Evolutionary conservation across 2,888 invertebrate genomes (phyloP), one percentile per base, ranked within the genome.

Genomic region (Cinara cedri): DNA sequence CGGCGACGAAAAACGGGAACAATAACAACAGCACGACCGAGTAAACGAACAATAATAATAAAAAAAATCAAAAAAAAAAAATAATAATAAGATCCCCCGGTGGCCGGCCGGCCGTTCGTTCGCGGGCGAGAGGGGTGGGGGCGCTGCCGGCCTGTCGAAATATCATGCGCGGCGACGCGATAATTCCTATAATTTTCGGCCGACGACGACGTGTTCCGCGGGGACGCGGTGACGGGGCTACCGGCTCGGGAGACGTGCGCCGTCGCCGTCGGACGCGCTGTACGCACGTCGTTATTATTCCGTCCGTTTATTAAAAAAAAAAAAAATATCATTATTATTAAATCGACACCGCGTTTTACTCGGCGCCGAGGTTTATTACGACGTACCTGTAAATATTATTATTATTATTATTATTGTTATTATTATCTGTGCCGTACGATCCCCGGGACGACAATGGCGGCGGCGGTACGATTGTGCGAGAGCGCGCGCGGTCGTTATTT

Each of bases 401-500:
- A n/a, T n/a, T n/a, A n/a, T n/a, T n/a, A n/a, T n/a, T n/a, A n/a
- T n/a, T n/a, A n/a, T n/a, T n/a, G n/a, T 60, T 60, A 60, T 34
- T 55, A 71, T 54, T 72, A 46, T n/a, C 14, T 21, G n/a, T n/a
- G n/a, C n/a, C n/a, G n/a, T n/a, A n/a, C n/a, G n/a, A n/a, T n/a
- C n/a, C n/a, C n/a, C n/a, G n/a, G 3, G 44, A 24, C 63, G 21
- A 34, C 34, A 34, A 34, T 6, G 34, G 34, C 34, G n/a, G n/a
- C n/a, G n/a, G n/a, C n/a, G n/a, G n/a, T n/a, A n/a, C n/a, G n/a
- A n/a, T n/a, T n/a, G n/a, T n/a, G n/a, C n/a, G n/a, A n/a, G 51
- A 46, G 62, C 62, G 74, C 42, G 49, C n/a, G 63, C 34, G 16
- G 49, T 72, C 72, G 78, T 81, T 81, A 81, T 78, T 81, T 78